Conservation (phyloP, 2,113 vertebrate species). For the Pelobates fuscus region DNA sequence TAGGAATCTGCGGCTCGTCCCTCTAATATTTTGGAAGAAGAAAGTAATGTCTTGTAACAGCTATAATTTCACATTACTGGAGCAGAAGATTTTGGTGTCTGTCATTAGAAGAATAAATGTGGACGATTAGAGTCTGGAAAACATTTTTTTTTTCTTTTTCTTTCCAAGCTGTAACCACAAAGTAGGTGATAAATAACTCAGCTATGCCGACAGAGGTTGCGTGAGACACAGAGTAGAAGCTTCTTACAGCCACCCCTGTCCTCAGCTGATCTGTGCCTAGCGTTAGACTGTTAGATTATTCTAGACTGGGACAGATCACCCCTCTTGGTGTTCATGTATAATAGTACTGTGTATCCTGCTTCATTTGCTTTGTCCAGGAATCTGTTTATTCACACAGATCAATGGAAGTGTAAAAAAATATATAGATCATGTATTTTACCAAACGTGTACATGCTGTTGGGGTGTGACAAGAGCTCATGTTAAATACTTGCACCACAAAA, state of each 20-base stretch:
- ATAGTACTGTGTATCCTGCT: background rate
- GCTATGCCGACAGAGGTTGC: slow-evolving; percentile 22
- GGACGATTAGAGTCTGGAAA: slow-evolving; percentile 36
- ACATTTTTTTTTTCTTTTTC: slow-evolving; percentile 10
- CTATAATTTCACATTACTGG: slow-evolving; percentile 42
- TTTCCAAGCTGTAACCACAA: slow-evolving; percentile 47
- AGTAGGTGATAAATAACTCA: slow-evolving; percentile 44
- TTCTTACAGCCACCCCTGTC: slow-evolving; percentile 33
- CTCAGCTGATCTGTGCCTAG: slow-evolving; percentile 35
- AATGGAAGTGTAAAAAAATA: too few species aligned
- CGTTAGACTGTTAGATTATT: slow-evolving; percentile 6
- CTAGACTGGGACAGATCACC: background rate
- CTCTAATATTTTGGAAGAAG: slow-evolving; percentile 34
- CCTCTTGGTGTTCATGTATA: background rate
- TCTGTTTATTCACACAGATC: too few species aligned
- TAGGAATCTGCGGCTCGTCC: slow-evolving; percentile 28
- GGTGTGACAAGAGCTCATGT: too few species aligned
- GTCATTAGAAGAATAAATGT: slow-evolving; percentile 43
- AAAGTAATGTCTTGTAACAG: slow-evolving; percentile 44
- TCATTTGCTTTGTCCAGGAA: too few species aligned
- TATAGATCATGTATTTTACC: too few species aligned
- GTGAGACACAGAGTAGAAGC: slow-evolving; percentile 26
- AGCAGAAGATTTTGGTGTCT: slow-evolving; percentile 49
- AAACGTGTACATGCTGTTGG: too few species aligned
- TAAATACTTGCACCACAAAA: too few species aligned